Evolutionary conservation across 2,113 vertebrate species (phyloP).

Genomic region (Condylura cristata): DNA sequence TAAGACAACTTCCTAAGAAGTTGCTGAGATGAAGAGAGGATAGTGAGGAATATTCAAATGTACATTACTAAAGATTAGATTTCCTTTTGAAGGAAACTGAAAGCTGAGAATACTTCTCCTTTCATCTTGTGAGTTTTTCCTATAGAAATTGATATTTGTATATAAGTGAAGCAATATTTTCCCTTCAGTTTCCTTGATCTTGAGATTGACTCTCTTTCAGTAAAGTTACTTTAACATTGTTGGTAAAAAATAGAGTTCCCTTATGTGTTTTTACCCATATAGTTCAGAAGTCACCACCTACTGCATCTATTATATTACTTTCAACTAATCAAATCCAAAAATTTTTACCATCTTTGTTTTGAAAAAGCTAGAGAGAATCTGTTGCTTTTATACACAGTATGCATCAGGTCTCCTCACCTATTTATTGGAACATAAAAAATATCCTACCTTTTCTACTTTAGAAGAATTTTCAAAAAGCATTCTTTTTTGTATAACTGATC

Average conservation of each 20-base stretch:
- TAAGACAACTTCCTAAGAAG: neutral
- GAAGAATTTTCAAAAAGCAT: conserved; percentile 3
- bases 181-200: conserved; percentile 25
- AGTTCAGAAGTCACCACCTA: neutral
- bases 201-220: neutral
- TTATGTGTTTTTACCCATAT: neutral
- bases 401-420: neutral
- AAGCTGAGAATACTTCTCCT: neutral
- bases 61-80: neutral
- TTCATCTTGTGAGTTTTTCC: conserved; percentile 26
- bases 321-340: neutral
- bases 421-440: neutral
- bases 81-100: neutral
- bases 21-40: neutral
- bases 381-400: neutral
- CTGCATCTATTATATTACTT: neutral
- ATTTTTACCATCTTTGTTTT: conserved; percentile 16
- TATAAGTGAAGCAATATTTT: neutral
- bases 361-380: neutral
- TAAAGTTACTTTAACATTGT: conserved; percentile 4
- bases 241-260: conserved; percentile 1
- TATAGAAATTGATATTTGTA: neutral
- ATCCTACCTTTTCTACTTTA: neutral
- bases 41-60: neutral
- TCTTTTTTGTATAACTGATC: neutral